Evolutionary conservation across 2,113 vertebrate species (phyloP).

Genomic region (Platysternon megacephalum): DNA sequence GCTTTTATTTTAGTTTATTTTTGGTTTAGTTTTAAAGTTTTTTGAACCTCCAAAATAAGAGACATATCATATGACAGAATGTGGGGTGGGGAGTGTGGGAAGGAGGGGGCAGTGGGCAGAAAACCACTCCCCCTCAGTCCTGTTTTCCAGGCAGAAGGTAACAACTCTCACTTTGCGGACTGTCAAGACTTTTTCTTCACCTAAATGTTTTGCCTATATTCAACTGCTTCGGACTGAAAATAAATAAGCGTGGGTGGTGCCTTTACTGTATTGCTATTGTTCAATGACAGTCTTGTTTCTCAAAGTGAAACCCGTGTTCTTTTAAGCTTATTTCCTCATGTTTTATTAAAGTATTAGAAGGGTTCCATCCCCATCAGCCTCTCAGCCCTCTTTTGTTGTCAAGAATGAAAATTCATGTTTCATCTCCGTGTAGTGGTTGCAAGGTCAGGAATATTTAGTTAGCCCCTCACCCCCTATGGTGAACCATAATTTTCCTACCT

Average conservation of each 20-base stretch:
- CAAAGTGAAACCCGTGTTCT: slow-evolving; percentile 75
- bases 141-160: slow-evolving; percentile 52
- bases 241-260: slow-evolving; percentile 83
- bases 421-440: slow-evolving; percentile 61
- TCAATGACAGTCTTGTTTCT: slow-evolving; percentile 81
- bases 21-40: slow-evolving; percentile 25
- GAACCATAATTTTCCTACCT: not conserved
- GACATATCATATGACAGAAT: not conserved
- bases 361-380: slow-evolving; percentile 43
- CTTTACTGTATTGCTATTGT: slow-evolving; percentile 85
- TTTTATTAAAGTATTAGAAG: slow-evolving; percentile 72
- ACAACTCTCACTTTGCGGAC: slow-evolving; percentile 64
- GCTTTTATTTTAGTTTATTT: slow-evolving; percentile 60
- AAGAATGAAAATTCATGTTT: slow-evolving; percentile 8
- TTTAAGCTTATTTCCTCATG: slow-evolving; percentile 67
- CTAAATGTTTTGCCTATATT: slow-evolving; percentile 76
- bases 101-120: slow-evolving; percentile 28
- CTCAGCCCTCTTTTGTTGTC: slow-evolving; percentile 47
- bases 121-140: slow-evolving; percentile 57
- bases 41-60: slow-evolving; percentile 44
- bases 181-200: slow-evolving; percentile 64
- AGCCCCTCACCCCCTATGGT: slow-evolving; percentile 21
- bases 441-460: slow-evolving; percentile 58
- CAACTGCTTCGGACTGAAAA: slow-evolving; percentile 82
- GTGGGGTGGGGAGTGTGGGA: slow-evolving; percentile 14